Conservation (phyloP, 2,888 invertebrate species). For the Pollenia griseotomentosa region DNA sequence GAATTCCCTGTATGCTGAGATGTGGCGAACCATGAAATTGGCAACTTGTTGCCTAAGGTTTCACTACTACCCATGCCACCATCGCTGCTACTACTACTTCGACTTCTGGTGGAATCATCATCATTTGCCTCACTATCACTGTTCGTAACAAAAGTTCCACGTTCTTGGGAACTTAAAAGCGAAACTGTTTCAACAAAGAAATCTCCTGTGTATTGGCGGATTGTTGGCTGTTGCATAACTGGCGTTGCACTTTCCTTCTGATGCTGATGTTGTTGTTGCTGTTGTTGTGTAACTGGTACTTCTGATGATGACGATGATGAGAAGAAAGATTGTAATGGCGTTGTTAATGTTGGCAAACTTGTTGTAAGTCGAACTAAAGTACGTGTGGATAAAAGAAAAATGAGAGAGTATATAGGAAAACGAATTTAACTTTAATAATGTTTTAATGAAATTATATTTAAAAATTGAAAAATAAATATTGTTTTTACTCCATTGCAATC, state of each 20-base stretch:
- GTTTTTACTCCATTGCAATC: slow-evolving; percentile 5
- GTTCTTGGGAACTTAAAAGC: slow-evolving; percentile 75
- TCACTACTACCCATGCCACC: slow-evolving; percentile 67
- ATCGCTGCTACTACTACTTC: background rate
- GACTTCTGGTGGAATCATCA: slow-evolving; percentile 20
- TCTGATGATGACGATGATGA: slow-evolving; percentile 51
- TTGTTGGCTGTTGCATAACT: slow-evolving; percentile 61
- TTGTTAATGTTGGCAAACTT: slow-evolving; percentile 58
- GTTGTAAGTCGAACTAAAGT: slow-evolving; percentile 69
- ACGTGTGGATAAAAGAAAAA: slow-evolving; percentile 36
- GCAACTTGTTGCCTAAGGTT: slow-evolving; percentile 79
- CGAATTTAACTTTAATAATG: slow-evolving; percentile 56
- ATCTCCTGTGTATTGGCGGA: slow-evolving; percentile 75
- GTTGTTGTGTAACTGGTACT: slow-evolving; percentile 49
- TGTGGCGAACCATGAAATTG: slow-evolving; percentile 78
- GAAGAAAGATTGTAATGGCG: slow-evolving; percentile 21
- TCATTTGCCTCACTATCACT: slow-evolving; percentile 13
- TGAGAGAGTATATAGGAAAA: slow-evolving; percentile 40
- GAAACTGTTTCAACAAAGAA: slow-evolving; percentile 79
- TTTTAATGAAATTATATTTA: slow-evolving; percentile 61
- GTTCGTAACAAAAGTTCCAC: slow-evolving; percentile 77
- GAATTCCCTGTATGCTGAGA: slow-evolving; percentile 74
- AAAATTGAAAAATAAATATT: slow-evolving; percentile 34
- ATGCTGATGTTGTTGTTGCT: slow-evolving; percentile 39
- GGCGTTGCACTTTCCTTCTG: slow-evolving; percentile 1